Evolutionary conservation across 1,140 invertebrate genomes (phyloP).

Genomic region (Stratiolaelaps scimitus): DNA sequence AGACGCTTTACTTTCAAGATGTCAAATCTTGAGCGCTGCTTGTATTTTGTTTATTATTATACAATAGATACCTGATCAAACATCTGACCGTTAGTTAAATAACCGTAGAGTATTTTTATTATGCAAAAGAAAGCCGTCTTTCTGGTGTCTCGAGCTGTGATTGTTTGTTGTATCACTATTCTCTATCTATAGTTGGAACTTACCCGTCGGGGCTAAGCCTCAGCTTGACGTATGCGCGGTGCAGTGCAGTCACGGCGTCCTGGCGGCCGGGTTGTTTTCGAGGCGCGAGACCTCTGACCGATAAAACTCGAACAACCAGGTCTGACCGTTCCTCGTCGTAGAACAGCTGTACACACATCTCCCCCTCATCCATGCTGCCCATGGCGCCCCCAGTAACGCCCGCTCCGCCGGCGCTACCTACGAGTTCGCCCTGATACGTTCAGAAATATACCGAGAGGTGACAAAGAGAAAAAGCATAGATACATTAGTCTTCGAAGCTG

Average conservation of each 20-base stretch:
- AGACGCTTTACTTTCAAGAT: too few species aligned
- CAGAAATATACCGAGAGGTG: too few species aligned
- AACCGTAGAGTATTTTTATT: too few species aligned
- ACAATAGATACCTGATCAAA: too few species aligned
- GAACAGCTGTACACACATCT: slow-evolving; percentile 70
- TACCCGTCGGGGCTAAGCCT: slow-evolving; percentile 57
- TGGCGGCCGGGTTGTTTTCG: slow-evolving; percentile 46
- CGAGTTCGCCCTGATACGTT: slow-evolving; percentile 45
- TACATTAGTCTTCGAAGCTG: too few species aligned
- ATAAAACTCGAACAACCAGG: slow-evolving; percentile 64
- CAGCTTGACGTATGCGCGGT: slow-evolving; percentile 68
- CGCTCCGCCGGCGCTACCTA: slow-evolving; percentile 56
- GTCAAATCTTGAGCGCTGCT: too few species aligned
- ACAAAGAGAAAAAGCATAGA: too few species aligned
- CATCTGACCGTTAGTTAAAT: too few species aligned
- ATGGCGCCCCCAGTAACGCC: not conserved
- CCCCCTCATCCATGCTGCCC: slow-evolving; percentile 41
- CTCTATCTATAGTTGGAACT: slow-evolving; percentile 1
- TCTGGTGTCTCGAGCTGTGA: too few species aligned
- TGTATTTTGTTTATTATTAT: too few species aligned
- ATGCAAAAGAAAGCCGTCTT: too few species aligned
- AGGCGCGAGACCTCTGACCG: slow-evolving; percentile 60
- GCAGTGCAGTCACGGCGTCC: slow-evolving; percentile 58
- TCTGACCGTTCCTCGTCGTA: slow-evolving; percentile 66
- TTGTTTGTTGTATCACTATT: too few species aligned